Evolutionary conservation across 2,888 invertebrate species (phyloP), one percentile per base, ranked within the genome.

Genomic region (Heterodera filipjevi): DNA sequence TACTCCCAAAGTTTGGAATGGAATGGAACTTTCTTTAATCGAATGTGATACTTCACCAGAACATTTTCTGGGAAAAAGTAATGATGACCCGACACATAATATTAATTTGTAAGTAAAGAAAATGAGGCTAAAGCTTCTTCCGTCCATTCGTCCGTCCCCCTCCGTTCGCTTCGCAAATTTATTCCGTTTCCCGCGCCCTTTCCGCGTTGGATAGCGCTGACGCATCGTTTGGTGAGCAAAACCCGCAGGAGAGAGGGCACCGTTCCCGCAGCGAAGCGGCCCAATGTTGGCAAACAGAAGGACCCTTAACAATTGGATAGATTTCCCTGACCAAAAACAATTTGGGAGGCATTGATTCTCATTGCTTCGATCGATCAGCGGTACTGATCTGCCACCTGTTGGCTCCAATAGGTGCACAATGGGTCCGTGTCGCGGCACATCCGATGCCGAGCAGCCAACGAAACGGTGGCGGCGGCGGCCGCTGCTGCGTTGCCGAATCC

Each of bases 371-470:
- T 32, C 66, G 30, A 5, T 32, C 33, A 30, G 32, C 5, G 33
- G 0, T 22, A 30, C 3, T 32, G 35, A 14, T 22, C 16, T 49
- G 49, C 49, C 49, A 75, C 88, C n/a, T 87, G 85, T 74, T 84
- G 82, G 14, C 85, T 86, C 88, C 88, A 88, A 30, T 85, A 86
- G 1, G 82, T 77, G 75, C 88, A 88, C 12, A 88, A 81, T 6
- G 83, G 81, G 79, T 88, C 88, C n/a, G 84, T 81, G 74, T 88
- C 88, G 39, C 81, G 78, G 79, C 87, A 88, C 64, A 71, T 77
- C 2, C 81, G 77, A 33, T 71, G 81, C 19, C 66, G 76, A 39
- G 64, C 33, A 14, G 81, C 68, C 16, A 76, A n/a, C 30, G 68
- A 16, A 1, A 68, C 76, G 22, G 68, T 72, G n/a, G 27, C 49